A percentile compares a stretch with the other conserved stretches of the same genome.
phyloP scores from a whole-genome alignment of 2,888 invertebrate species.

The Acrocera orbiculus region DNA sequence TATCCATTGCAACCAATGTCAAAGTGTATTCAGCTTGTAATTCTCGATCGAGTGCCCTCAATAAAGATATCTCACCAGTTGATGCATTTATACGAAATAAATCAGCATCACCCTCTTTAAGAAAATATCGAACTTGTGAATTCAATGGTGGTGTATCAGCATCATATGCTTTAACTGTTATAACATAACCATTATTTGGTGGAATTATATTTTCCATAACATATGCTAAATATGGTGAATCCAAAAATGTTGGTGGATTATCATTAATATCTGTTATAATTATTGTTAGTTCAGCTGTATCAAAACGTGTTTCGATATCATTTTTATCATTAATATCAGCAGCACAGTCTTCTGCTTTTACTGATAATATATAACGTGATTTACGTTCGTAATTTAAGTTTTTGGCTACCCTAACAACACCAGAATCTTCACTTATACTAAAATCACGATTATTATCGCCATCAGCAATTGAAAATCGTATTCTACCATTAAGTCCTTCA shows the following conservation, averaged over 20 bases:
- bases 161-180: conserved; percentile 73
- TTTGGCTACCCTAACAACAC: conserved; percentile 78
- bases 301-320: conserved; percentile 38
- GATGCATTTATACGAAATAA: conserved; percentile 82
- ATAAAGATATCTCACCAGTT: conserved; percentile 74
- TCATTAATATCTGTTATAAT: conserved; percentile 84
- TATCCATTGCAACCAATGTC: conserved; percentile 84
- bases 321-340: conserved; percentile 36
- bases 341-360: conserved; percentile 78
- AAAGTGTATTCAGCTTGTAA: conserved; percentile 65
- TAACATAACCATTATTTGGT: conserved; percentile 59
- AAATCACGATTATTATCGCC: conserved; percentile 87
- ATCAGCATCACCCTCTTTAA: conserved; percentile 84
- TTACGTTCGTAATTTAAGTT: conserved; percentile 86
- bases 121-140: conserved; percentile 77
- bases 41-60: conserved; percentile 71
- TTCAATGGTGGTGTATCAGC: conserved; percentile 83
- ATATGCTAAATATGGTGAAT: conserved; percentile 85
- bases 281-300: conserved; percentile 66
- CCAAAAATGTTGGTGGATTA: conserved; percentile 79
- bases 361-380: conserved; percentile 61
- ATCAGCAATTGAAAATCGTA: conserved; percentile 72
- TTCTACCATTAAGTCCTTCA: conserved; percentile 76
- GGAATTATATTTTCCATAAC: conserved; percentile 86
- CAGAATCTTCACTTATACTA: conserved; percentile 80